Conservation (phyloP, 1,140 invertebrate genomes). For the Penaeus indicus region DNA sequence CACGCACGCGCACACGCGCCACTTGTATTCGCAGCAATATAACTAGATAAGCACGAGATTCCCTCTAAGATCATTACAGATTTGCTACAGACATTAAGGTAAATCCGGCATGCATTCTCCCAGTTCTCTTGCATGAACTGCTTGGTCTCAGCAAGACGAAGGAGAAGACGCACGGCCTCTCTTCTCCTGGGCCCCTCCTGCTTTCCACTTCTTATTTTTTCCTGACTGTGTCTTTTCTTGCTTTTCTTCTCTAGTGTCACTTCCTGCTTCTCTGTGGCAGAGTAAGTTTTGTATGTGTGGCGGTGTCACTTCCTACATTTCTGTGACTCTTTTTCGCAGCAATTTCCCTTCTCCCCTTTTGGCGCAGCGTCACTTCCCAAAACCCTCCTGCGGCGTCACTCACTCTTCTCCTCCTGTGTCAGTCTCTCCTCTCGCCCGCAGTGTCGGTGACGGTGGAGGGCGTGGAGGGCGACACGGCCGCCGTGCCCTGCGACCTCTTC, state of each 20-base stretch:
- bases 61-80: too few species aligned
- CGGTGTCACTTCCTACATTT: neutral
- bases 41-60: too few species aligned
- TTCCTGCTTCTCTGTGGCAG: too few species aligned
- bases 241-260: slow-evolving; percentile 68
- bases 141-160: too few species aligned
- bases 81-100: too few species aligned
- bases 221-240: neutral
- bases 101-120: neutral
- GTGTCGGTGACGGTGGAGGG: slow-evolving; percentile 76
- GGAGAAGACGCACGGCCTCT: neutral
- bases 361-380: neutral
- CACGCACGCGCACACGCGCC: too few species aligned
- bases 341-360: neutral
- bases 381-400: neutral
- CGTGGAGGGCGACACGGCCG: slow-evolving; percentile 82
- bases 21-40: too few species aligned
- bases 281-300: too few species aligned
- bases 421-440: slow-evolving; percentile 63
- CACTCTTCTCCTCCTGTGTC: neutral
- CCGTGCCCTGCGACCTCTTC: slow-evolving; percentile 87
- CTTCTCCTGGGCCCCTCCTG: neutral
- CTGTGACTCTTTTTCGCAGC: slow-evolving; percentile 30
- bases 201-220: neutral
- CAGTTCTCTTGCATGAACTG: neutral